Evolutionary conservation across 2,113 vertebrate genomes (phyloP).

Genomic region (Gracilinanus agilis): DNA sequence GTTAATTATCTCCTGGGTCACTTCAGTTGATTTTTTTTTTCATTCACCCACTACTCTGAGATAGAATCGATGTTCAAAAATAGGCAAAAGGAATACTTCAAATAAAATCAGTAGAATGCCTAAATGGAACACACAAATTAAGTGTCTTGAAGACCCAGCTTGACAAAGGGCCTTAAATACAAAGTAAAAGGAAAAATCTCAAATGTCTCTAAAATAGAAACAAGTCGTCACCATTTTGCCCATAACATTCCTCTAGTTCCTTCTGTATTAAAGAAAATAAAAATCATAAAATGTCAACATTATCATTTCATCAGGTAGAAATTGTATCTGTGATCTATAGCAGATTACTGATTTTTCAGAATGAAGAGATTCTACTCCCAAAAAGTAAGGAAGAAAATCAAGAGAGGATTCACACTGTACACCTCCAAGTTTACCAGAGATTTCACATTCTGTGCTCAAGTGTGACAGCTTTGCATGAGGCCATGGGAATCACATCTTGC

Average conservation of each 20-base stretch:
- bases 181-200: constrained; percentile 37
- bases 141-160: neutral
- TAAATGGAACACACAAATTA: neutral
- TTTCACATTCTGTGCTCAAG: neutral
- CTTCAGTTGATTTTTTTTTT: constrained; percentile 32
- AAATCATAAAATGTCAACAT: neutral
- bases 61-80: constrained; percentile 43
- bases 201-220: neutral
- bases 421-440: neutral
- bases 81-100: neutral
- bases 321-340: neutral
- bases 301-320: neutral
- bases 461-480: neutral
- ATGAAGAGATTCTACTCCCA: neutral
- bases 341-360: neutral
- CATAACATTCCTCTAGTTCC: neutral
- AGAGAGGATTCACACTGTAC: neutral
- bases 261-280: neutral
- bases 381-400: neutral
- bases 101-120: neutral
- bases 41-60: constrained; percentile 42
- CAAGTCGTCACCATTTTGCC: neutral
- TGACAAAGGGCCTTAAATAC: neutral
- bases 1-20: constrained; percentile 9
- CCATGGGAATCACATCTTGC: neutral